Percentiles rank a stretch among this genome's conserved stretches.
These are phyloP conservation scores for Chaetodon auriga DNA, from an alignment of 2,113 vertebrate genomes.

Conservation along the genomic window DNA sequence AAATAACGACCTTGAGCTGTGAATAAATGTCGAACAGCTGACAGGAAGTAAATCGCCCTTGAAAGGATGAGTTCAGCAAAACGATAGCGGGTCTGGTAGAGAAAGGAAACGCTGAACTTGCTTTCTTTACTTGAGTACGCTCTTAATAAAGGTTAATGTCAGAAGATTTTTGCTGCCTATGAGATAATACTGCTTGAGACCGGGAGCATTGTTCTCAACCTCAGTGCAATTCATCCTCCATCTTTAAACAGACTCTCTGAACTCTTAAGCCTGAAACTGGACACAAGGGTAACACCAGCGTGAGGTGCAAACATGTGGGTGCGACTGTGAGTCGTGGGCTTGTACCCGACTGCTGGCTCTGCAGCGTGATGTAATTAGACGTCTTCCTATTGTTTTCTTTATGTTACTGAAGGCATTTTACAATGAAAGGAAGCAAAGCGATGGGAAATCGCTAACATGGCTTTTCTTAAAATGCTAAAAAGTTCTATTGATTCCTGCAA, in stretches of 20 bases:
- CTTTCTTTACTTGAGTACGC: slow-evolving; percentile 67
- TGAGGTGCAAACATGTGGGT: neutral
- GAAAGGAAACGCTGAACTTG: slow-evolving; percentile 71
- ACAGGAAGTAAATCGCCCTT: slow-evolving; percentile 52
- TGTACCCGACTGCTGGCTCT: neutral
- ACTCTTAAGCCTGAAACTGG: slow-evolving; percentile 22
- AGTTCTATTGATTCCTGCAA: slow-evolving; percentile 3
- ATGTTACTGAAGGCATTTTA: neutral
- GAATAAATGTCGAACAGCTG: slow-evolving; percentile 48
- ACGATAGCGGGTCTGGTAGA: slow-evolving; percentile 53
- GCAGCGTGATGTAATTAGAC: neutral
- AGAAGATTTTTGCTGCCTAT: slow-evolving; percentile 55
- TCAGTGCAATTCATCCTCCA: slow-evolving; percentile 34
- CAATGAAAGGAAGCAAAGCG: neutral
- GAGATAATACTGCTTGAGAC: slow-evolving; percentile 38
- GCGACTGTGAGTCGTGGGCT: neutral
- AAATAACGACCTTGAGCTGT: slow-evolving; percentile 57
- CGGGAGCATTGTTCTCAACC: slow-evolving; percentile 43
- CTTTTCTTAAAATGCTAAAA: slow-evolving; percentile 13
- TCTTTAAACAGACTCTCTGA: slow-evolving; percentile 23
- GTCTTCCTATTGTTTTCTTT: neutral
- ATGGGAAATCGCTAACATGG: neutral
- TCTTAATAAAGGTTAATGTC: slow-evolving; percentile 74
- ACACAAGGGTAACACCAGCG: neutral
- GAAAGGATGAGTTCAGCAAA: slow-evolving; percentile 68